Conservation (phyloP, 2,797 vertebrate species). For the Anisognathus igniventris region DNA sequence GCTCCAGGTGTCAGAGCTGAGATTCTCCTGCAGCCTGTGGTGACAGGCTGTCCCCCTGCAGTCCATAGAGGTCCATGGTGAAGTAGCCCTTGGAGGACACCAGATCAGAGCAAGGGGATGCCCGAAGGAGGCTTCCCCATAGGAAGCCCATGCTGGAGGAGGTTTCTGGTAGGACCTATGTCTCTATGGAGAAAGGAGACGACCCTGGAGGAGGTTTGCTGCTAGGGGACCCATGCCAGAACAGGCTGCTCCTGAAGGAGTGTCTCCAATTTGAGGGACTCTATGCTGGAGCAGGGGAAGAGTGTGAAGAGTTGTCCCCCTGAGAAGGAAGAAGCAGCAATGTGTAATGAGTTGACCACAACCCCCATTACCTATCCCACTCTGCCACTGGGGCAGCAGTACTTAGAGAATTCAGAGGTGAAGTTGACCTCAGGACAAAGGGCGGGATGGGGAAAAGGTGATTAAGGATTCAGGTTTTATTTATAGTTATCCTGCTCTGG, state of each 20-base stretch:
- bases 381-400: neutral
- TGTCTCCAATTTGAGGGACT: neutral
- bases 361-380: neutral
- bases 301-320: neutral
- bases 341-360: neutral
- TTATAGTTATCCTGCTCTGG: neutral
- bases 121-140: neutral
- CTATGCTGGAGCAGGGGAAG: neutral
- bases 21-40: neutral
- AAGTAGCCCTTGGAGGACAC: neutral
- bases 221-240: neutral
- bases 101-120: neutral
- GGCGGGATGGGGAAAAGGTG: neutral
- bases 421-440: accelerated
- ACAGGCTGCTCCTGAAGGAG: neutral
- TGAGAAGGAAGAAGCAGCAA: neutral
- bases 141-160: neutral
- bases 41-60: neutral
- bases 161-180: too few relatives aligned
- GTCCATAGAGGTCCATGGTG: neutral
- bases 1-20: neutral
- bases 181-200: neutral
- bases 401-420: neutral
- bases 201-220: neutral
- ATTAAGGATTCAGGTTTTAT: neutral